phyloP scores from a whole-genome alignment of 2,888 invertebrate genomes.

The Dryobotodes eremita region DNA sequence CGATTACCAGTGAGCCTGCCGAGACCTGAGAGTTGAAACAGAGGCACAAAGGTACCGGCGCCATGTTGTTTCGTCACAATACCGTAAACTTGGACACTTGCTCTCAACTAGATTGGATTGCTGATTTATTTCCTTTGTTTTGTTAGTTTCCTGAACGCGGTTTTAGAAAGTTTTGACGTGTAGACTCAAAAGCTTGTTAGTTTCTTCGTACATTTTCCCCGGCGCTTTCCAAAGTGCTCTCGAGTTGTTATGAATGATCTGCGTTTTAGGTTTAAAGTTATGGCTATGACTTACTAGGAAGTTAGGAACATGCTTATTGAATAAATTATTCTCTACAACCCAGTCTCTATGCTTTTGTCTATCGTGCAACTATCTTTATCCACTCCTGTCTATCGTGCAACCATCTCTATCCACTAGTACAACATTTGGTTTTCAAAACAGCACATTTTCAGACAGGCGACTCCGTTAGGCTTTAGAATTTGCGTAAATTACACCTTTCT shows the following conservation, averaged over 20 bases:
- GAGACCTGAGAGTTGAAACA: background rate
- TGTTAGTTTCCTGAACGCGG: conserved; percentile 21
- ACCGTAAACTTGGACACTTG: conserved; percentile 14
- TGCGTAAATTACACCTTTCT: background rate
- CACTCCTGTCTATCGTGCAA: background rate
- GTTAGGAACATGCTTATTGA: background rate
- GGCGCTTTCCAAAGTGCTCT: background rate
- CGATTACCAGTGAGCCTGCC: background rate
- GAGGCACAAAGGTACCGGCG: background rate
- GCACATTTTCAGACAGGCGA: background rate
- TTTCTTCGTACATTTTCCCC: background rate
- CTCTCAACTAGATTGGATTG: conserved; percentile 40
- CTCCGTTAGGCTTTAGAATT: background rate
- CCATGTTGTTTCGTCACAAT: conserved; percentile 29
- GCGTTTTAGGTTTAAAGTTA: background rate
- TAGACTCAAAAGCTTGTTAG: background rate
- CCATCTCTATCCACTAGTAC: background rate
- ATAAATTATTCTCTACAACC: background rate
- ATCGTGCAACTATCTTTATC: too few relatives aligned
- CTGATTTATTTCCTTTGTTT: conserved; percentile 42
- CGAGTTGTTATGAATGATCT: conserved; percentile 21
- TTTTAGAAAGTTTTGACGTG: conserved; percentile 20
- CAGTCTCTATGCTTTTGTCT: background rate
- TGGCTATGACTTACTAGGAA: background rate
- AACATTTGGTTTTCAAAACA: background rate